Percentiles rank a stretch among this genome's conserved stretches.
These are phyloP conservation scores for Propithecus coquereli DNA, from an alignment of 2,113 vertebrate genomes.

Conservation along the genomic window DNA sequence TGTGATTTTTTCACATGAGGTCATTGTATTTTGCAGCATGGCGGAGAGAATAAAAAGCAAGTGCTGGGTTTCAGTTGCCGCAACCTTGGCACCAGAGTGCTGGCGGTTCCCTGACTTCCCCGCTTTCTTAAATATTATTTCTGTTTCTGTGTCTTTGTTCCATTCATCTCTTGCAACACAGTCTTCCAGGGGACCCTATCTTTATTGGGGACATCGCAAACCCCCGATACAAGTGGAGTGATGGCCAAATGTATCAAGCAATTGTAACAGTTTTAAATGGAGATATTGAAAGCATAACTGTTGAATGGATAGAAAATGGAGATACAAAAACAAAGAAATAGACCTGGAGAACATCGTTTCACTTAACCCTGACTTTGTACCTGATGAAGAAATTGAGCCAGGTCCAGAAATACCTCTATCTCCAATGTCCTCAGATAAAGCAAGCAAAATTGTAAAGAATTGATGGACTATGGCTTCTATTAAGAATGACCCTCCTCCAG, in stretches of 20 bases:
- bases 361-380: conserved; percentile 91
- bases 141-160: no score
- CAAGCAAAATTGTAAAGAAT: conserved; percentile 92
- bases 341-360: conserved; percentile 94
- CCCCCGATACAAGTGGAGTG: neutral
- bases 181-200: no score
- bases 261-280: conserved; percentile 93
- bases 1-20: no score
- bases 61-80: no score
- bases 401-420: conserved; percentile 88
- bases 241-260: conserved; percentile 89
- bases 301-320: conserved; percentile 93
- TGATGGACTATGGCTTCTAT: conserved; percentile 83
- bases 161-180: no score
- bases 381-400: conserved; percentile 91
- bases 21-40: no score
- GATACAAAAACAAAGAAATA: conserved; percentile 92
- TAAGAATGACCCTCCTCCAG: conserved; percentile 87
- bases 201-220: no score
- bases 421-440: conserved; percentile 85
- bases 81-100: no score
- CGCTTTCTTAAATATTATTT: no score
- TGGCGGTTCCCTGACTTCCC: no score
- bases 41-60: no score
- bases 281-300: conserved; percentile 90